Evolutionary conservation across 2,113 vertebrate genomes (phyloP).

Genomic region (Stomatorhinus ivindoensis): DNA sequence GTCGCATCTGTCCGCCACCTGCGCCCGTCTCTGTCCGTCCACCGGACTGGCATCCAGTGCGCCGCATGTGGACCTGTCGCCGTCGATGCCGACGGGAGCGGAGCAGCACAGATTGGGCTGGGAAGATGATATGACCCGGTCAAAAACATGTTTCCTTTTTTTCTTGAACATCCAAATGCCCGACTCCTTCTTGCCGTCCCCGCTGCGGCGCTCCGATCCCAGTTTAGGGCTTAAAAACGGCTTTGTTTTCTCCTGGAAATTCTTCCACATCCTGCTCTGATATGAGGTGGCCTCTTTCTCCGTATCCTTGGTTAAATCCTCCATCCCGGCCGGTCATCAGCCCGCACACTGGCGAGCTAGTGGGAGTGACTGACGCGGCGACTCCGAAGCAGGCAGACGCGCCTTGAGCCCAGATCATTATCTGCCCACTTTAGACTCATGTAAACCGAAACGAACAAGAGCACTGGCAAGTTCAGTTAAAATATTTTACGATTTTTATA

Average conservation of each 20-base stretch:
- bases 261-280: slow-evolving; percentile 69
- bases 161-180: slow-evolving; percentile 59
- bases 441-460: neutral
- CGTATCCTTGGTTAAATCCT: neutral
- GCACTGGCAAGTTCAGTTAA: neutral
- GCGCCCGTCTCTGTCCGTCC: slow-evolving; percentile 32
- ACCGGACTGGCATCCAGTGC: slow-evolving; percentile 25
- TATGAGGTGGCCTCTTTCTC: slow-evolving; percentile 52
- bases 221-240: slow-evolving; percentile 52
- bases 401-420: neutral
- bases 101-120: slow-evolving; percentile 79
- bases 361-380: neutral
- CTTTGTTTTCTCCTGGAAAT: slow-evolving; percentile 68
- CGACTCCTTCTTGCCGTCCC: slow-evolving; percentile 48
- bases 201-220: slow-evolving; percentile 49
- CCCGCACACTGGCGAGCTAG: neutral
- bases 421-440: neutral
- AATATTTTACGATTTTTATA: neutral
- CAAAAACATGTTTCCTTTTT: slow-evolving; percentile 59
- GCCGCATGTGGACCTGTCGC: slow-evolving; percentile 40
- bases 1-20: slow-evolving; percentile 34
- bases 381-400: neutral
- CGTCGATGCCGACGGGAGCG: slow-evolving; percentile 46
- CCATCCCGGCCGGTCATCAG: neutral
- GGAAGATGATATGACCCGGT: slow-evolving; percentile 76